Evolutionary conservation across 1,140 invertebrate species (phyloP), one percentile per base, ranked within the genome.

Genomic region (Bombus huntii): DNA sequence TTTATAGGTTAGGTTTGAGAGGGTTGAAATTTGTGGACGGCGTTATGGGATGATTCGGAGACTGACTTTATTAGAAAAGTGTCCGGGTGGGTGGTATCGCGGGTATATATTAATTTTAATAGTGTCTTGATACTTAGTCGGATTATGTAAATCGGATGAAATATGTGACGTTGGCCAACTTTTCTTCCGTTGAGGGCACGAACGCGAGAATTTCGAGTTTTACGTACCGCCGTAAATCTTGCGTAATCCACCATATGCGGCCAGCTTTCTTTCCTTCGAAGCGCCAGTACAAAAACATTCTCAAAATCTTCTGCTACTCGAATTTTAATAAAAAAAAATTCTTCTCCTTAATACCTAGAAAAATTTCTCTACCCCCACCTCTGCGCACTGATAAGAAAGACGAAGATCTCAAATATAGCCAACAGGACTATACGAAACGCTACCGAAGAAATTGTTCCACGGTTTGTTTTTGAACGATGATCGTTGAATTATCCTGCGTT

Each of bases 131-230:
- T 79, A 68, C 42, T 79, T 66, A 37, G 65, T 68, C 77, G 44
- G 77, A 80, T 80, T 80, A 80, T 80, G 77, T 68, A 80, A 80
- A 80, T 80, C 77, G 77, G 39, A 44, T 47, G 62, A 68, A 47
- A 37, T 77, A 77, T 65, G 57, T 42, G 57, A 18, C 42, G 31
- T 80, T 80, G 44, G 65, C 65, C 42, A 68, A 66, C 62, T 79
- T 79, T 79, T 13, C 74, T 79, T n/a, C 77, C 31, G 77, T 62
- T 34, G 77, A 6, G 76, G 75, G 47, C 74, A 77, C 62, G n/a
- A 25, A 68, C 77, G 42, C 42, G 65, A 70, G 77, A 80, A 80
- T 80, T 70, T 80, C 77, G 31, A 70, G 77, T 68, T 70, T 70
- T 70, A 80, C 62, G 15, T 70, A 80, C n/a, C 25, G 65, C 25